Evolutionary conservation across 2,888 invertebrate species (phyloP).

Genomic region (Blera fallax): DNA sequence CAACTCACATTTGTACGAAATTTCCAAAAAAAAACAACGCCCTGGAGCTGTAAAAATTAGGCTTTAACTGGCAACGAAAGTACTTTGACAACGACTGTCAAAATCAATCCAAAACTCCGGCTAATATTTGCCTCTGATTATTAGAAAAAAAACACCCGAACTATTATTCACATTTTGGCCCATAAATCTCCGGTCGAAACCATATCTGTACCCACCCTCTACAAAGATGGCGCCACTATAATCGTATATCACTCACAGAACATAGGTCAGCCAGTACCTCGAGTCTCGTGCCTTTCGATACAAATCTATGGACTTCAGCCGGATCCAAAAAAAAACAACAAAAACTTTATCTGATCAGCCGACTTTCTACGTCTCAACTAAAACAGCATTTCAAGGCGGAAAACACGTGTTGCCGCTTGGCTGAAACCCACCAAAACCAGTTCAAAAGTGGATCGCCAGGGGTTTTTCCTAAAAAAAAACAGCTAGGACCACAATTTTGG

Average conservation of each 20-base stretch:
- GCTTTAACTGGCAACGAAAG: too few relatives aligned
- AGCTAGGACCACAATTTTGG: not conserved
- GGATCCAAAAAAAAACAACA: not conserved
- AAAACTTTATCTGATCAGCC: not conserved
- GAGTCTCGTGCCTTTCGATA: not conserved
- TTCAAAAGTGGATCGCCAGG: not conserved
- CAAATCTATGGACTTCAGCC: not conserved
- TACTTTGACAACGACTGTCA: too few relatives aligned
- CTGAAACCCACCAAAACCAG: not conserved
- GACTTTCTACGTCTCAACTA: not conserved
- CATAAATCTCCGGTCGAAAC: too few relatives aligned
- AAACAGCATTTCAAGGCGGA: not conserved
- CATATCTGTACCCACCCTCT: too few relatives aligned
- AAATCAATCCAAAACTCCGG: too few relatives aligned
- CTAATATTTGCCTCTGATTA: too few relatives aligned
- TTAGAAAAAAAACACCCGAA: too few relatives aligned
- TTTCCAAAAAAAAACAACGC: too few relatives aligned
- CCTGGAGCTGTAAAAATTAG: too few relatives aligned
- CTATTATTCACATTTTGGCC: too few relatives aligned
- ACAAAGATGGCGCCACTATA: not conserved
- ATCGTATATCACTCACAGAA: too few relatives aligned
- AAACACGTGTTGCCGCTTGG: not conserved
- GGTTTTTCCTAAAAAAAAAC: not conserved
- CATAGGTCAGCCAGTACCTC: not conserved
- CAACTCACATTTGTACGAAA: too few relatives aligned